A percentile compares a stretch with the other conserved stretches of the same genome.
These are phyloP conservation scores for Hypomecis punctinalis DNA, from an alignment of 2,888 invertebrate species.

Conservation along the genomic window DNA sequence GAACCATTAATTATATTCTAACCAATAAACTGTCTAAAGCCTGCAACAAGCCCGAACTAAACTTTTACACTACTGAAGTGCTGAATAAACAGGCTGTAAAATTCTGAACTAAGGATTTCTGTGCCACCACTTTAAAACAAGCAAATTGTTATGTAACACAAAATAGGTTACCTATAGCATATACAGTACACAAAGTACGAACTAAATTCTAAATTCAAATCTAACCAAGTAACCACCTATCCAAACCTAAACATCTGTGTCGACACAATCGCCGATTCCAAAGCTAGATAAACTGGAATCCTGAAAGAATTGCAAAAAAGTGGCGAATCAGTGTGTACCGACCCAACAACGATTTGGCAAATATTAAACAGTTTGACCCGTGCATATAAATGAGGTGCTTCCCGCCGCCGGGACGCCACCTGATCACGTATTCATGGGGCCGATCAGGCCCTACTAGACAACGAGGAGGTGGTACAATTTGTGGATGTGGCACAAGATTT, in stretches of 20 bases:
- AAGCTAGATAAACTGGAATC: not conserved
- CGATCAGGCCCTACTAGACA: slow-evolving; percentile 51
- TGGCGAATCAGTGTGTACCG: slow-evolving; percentile 39
- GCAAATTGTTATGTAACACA: too few relatives aligned
- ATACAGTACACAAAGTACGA: not conserved
- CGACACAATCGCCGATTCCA: not conserved
- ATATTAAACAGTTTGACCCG: slow-evolving; percentile 72
- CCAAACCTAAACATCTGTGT: not conserved
- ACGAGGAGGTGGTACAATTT: slow-evolving; percentile 43
- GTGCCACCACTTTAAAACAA: too few relatives aligned
- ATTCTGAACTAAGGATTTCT: too few relatives aligned
- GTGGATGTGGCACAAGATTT: slow-evolving; percentile 21
- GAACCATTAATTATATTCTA: too few relatives aligned
- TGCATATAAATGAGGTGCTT: slow-evolving; percentile 77
- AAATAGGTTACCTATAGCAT: too few relatives aligned
- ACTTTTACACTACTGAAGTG: too few relatives aligned
- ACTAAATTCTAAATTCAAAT: not conserved
- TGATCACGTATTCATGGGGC: slow-evolving; percentile 77
- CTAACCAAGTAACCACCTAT: not conserved
- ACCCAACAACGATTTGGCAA: slow-evolving; percentile 54
- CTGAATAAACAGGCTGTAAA: too few relatives aligned
- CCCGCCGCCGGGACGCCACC: slow-evolving; percentile 57
- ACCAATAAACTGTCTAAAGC: too few relatives aligned
- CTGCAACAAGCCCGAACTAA: too few relatives aligned
- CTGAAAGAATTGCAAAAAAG: slow-evolving; percentile 45